phyloP scores from a whole-genome alignment of 2,113 vertebrate genomes.

The Malurus cyaneus region DNA sequence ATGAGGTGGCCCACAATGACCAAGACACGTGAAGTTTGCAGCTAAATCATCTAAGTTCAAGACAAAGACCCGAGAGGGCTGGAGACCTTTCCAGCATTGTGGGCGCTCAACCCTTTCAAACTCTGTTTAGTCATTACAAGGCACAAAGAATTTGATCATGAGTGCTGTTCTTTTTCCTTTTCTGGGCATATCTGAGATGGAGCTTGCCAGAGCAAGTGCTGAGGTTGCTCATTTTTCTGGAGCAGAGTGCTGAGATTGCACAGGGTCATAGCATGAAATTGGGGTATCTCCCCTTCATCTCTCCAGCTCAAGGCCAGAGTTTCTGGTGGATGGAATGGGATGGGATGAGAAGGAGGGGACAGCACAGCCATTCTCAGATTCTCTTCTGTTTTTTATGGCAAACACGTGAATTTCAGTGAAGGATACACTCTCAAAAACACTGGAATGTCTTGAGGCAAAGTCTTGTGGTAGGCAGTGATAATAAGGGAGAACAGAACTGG shows the following conservation, averaged over 20 bases:
- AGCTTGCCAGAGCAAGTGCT: constrained; percentile 64
- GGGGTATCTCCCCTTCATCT: background rate
- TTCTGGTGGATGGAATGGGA: background rate
- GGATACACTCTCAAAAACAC: background rate
- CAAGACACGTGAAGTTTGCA: background rate
- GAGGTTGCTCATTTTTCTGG: constrained; percentile 29
- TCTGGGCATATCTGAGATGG: constrained; percentile 54
- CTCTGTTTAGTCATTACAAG: constrained; percentile 28
- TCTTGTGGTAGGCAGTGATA: background rate
- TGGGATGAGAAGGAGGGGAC: background rate
- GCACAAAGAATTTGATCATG: background rate
- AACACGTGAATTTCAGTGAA: background rate
- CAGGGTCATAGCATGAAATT: background rate
- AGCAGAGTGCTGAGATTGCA: constrained; percentile 28
- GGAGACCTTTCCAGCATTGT: background rate
- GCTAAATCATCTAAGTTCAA: background rate
- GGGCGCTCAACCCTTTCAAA: constrained; percentile 1
- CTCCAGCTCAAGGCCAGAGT: background rate
- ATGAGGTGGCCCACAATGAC: background rate
- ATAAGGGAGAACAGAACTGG: background rate
- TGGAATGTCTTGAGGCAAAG: background rate
- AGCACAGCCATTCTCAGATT: background rate
- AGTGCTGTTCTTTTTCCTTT: constrained; percentile 14
- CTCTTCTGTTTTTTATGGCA: background rate
- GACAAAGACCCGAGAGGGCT: background rate